Base-by-base conservation (phyloP, 2,888 invertebrate genomes). In the Chrysolina oricalcia region DNA sequence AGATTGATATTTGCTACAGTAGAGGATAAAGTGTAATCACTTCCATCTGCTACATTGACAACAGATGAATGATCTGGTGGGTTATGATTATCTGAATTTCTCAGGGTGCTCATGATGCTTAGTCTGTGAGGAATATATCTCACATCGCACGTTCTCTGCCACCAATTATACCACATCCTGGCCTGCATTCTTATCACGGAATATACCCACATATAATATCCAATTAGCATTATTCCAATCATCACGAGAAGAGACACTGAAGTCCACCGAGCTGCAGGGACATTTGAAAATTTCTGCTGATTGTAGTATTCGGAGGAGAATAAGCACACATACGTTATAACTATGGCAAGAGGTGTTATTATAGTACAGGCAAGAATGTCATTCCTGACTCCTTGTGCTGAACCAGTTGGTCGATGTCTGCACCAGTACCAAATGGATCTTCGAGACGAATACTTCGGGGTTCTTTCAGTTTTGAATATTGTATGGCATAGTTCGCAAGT, bases 401-500 rank as follows among this genome's bases (percentile, higher is more conserved):
- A 83, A 13, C 86, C 87, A 35, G 86, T 81, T n/a, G 86, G 84
- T 10, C 80, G 76, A 10, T 84, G 81, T 62, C 84, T 85, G 68
- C 86, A 93, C 93, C 94, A 95, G 89, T 91, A 89, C 79, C 90
- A 87, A 63, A 93, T 85, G 0, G 93, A 92, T 71, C 89, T 88
- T 0, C 90, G 85, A 1, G 92, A 90, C 2, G 91, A 91, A 80
- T 92, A 93, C 80, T 90, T 90, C 64, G 92, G 93, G 0, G 92
- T 91, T 41, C 94, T 91, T 81, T 91, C 90, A 0, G 94, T 92
- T n/a, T 90, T 87, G 83, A 94, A 95, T 67, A 90, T 88, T 64
- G 92, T 91, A 21, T 93, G 92, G 86, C 95, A 95, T 21, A 95
- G 90, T 85, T 95, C 95, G 85, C 95, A 95, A 43, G 90, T 89